Base-by-base conservation (phyloP, 2,113 vertebrate genomes). In the Planiliza haematocheilus region DNA sequence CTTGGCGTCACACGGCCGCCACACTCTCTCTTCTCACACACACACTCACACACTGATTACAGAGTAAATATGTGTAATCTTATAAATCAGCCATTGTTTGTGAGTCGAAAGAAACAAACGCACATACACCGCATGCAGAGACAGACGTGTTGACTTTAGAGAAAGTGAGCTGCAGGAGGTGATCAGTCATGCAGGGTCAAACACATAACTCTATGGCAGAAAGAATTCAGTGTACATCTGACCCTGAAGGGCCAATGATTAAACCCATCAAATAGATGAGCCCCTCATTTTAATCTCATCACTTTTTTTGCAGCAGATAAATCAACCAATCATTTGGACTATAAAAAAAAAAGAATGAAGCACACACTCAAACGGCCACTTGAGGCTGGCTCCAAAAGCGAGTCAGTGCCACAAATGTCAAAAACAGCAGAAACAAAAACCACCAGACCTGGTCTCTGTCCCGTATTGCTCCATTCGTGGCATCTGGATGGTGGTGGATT, bases 71-170 rank as follows among this genome's bases (percentile, higher is more conserved):
- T 53, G 63, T 81, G 83, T 91, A 90, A 92, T 92, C 84, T 81
- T 85, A 93, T 88, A 88, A 91, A 91, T 90, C 90, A 51, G 43
- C 63, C 83, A 92, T 93, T 92, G 91, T 92, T 86, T 82, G 48
- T 53, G 55, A 45, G 43, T 65, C 41, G n/a, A 75, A 83, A 84
- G 66, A 51, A 61, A 74, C 42, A 84, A 65, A 75, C 30, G 10
- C 39, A 50, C 57, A 57, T 58, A 70, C 48, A 45, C 72, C 64
- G 61, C 36, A 13, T 14, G 61, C 51, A 73, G 71, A 75, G 39
- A 75, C 81, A 61, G 62, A 86, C 66, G 49, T 89, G 86, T 85
- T 93, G 86, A 92, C 79, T 84, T 88, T 86, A 59, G 85, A 81
- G 86, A 91, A 86, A 85, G 71, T 68, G 73, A 77, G 67, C n/a